Evolutionary conservation across 2,797 vertebrate genomes (phyloP).

Genomic region (Anniella stebbinsi): DNA sequence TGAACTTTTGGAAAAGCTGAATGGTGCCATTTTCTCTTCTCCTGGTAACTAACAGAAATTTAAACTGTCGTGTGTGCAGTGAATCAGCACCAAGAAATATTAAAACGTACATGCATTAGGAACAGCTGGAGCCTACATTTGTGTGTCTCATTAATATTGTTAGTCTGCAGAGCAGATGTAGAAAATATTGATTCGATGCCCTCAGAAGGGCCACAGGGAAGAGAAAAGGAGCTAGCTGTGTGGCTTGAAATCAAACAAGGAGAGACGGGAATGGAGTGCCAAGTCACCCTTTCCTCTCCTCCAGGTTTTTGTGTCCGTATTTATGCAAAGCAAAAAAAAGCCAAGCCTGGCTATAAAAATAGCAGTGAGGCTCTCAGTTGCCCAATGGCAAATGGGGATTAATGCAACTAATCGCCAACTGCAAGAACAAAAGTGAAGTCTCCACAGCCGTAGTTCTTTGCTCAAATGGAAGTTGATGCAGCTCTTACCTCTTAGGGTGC

Average conservation of each 20-base stretch:
- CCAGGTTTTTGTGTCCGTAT: not conserved
- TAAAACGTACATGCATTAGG: not conserved
- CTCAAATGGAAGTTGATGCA: not conserved
- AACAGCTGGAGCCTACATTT: not conserved
- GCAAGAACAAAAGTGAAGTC: not conserved
- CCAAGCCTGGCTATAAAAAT: not conserved
- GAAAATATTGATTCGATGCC: not conserved
- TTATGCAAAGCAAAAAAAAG: not conserved
- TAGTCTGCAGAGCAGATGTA: not conserved
- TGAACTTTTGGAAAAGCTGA: not conserved
- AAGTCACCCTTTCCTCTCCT: slow-evolving; percentile 52
- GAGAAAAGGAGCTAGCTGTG: accelerated
- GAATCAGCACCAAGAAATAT: not conserved
- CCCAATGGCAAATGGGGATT: not conserved
- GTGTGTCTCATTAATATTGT: not conserved
- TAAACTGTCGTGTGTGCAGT: not conserved
- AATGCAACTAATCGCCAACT: slow-evolving; percentile 17
- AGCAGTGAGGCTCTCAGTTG: accelerated
- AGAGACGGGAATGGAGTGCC: slow-evolving; percentile 30
- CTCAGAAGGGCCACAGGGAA: not conserved
- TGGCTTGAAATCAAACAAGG: slow-evolving; percentile 16
- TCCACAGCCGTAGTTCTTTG: not conserved
- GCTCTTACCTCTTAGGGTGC: not conserved
- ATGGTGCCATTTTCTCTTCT: not conserved
- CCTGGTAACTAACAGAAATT: not conserved